Evolutionary conservation across 1,140 invertebrate genomes (phyloP), one percentile per base, ranked within the genome.

Genomic region (Argopecten irradians): DNA sequence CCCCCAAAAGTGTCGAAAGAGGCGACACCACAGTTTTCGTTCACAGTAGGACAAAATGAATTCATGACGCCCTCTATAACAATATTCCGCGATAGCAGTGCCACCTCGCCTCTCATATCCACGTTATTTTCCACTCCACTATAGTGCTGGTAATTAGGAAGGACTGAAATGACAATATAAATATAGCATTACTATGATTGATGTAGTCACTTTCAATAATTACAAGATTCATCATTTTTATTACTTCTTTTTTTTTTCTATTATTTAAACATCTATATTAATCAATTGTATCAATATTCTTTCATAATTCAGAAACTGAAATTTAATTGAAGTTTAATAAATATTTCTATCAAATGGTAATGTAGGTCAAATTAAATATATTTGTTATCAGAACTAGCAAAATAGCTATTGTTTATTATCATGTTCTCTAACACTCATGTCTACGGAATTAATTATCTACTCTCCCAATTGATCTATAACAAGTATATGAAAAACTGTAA

Each of bases 51-150:
- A 39, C 91, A 92, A 46, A 46, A 46, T 5, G 43, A 0, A 41
- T 92, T 13, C 71, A 92, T 89, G 43, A 91, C 90, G 19, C 91
- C 92, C 43, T 89, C 84, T 35, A 93, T 91, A 28, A 89, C 86
- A n/a, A 93, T 91, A 39, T 93, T 92, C 19, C 88, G 84, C 8
- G 88, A 85, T 84, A 88, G 85, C 14, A 93, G 82, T 3, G 86
- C 92, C 14, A 93, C 92, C 84, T 93, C 92, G 28, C 91, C 93
- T 83, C 93, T 86, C 91, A 90, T 89, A 86, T 93, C 93, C 0
- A 93, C 92, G 35, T 87, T 86, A 34, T 92, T 86, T 14, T 41
- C 43, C 0, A 93, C 41, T 85, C 91, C 87, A 34, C 92, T 91
- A 55, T 71, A 91, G 86, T 93, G 93, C 41, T 89, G 91, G 86